Evolutionary conservation across 1,140 invertebrate species (phyloP), one percentile per base, ranked within the genome.

Genomic region (Lasaia peninsularis): DNA sequence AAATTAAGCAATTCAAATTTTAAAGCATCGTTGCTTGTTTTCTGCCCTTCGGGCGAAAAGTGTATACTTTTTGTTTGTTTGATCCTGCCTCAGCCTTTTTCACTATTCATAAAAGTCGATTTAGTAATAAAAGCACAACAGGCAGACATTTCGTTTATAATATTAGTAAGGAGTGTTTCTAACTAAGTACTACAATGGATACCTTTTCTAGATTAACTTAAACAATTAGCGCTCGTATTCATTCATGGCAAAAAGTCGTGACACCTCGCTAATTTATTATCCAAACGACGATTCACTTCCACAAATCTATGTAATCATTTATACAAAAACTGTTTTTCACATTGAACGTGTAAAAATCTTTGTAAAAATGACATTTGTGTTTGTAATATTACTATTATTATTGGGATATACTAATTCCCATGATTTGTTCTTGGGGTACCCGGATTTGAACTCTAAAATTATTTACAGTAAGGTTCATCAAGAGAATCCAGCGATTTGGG

Each of bases 401-500:
- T 50, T 50, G 21, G 34, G 28, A 1, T 1, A 24, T 1, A 10
- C 16, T 16, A 10, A 20, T 32, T 10, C 52, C 7, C 53, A 78
- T 33, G 76, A 86, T 58, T 64, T 86, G 34, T 65, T 73, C 1
- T 55, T 83, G 5, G 82, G 82, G 7, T 84, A 82, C 58, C 75
- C 75, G 10, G 82, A 86, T 68, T 7, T 69, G 6, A 52, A 61
- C 1, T 76, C 80, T 0, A 80, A 73, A 40, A 33, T 83, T 10
- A 76, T 88, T 7, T 88, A 81, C 53, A 80, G 69, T 32, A 77
- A 85, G 53, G 78, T 85, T 0, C 74, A 82, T 28, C 75, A 85
- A 69, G 74, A 80, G 16, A 78, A 86, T 59, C 82, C 85, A 6
- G 82, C 81, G 0, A 56, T 86, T n/a, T 86, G 83, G 85, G 61